Base-by-base conservation (phyloP, 2,797 vertebrate species). In the Decapterus maruadsi region DNA sequence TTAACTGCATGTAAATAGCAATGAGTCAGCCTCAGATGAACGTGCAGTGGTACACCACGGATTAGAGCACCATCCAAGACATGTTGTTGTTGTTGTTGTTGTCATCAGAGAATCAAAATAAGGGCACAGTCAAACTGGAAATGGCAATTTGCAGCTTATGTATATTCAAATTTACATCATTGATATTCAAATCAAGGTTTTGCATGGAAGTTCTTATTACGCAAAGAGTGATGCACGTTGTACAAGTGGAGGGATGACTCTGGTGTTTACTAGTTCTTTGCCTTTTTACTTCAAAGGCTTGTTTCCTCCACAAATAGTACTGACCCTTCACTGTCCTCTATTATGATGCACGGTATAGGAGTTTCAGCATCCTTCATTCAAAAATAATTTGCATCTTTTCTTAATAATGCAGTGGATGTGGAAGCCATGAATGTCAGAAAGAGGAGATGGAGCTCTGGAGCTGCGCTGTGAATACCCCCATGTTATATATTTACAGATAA, bases 101-200 rank as follows among this genome's bases (percentile, higher is more conserved):
- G 40, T 62, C 9, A 26, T 6, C 4, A 16, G 61, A 54, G 7
- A 59, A 58, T 50, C 17, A 71, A 59, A 45, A 40, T 0, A 22
- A 70, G 65, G 43, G 8, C 26, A 62, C 26, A 59, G 29, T 11
- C 65, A 60, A 55, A 42, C 29, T 20, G 14, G 60, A 68, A 48
- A 78, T 19, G n/a, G 50, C 22, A 31, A 53, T 57, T 29, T 69
- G 54, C 45, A 66, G 50, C 29, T 70, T 36, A 42, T 34, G 40
- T 10, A 20, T 45, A 75, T 34, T 74, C 80, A 83, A 69, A 82
- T 85, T 38, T 29, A 40, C 54, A 60, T 57, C 43, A 50, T 2
- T 78, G 78, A 86, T 80, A 85, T 85, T 89, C 82, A 87, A 89
- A 89, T 17, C 0, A 0, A 62, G 11, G 48, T 36, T 87, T 84